A percentile compares a stretch with the other conserved stretches of the same genome.
phyloP scores from a whole-genome alignment of 2,113 vertebrate species.

The Suricata suricatta region DNA sequence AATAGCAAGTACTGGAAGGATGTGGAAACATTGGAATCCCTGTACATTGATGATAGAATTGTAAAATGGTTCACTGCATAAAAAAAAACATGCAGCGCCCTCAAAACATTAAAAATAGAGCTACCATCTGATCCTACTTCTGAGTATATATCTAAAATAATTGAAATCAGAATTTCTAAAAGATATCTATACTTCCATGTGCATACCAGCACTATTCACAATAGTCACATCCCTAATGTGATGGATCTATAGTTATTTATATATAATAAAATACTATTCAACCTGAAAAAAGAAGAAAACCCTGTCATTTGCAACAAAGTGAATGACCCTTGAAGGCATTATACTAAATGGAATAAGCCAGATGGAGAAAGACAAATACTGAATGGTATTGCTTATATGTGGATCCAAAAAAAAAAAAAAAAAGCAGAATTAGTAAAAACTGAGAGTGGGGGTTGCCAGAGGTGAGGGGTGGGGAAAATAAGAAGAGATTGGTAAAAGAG shows the following conservation, averaged over 20 bases:
- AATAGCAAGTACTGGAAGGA: background rate
- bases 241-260: background rate
- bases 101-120: background rate
- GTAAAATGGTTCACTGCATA: background rate
- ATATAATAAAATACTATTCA: background rate
- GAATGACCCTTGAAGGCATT: background rate
- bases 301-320: background rate
- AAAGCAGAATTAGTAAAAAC: background rate
- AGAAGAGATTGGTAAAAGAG: background rate
- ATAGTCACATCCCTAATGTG: background rate
- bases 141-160: background rate
- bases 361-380: background rate
- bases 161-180: background rate
- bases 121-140: background rate
- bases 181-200: background rate
- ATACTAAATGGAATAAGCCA: background rate
- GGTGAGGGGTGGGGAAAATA: background rate
- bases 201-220: background rate
- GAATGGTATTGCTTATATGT: background rate
- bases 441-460: background rate
- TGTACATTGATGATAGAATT: background rate
- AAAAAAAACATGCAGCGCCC: background rate
- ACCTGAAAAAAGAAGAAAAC: background rate
- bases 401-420: background rate
- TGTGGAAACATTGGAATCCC: background rate